Percentiles rank a stretch among this genome's conserved stretches.
Evolutionary conservation across 2,888 invertebrate species (phyloP).

Genomic region (Sturmia bella): DNA sequence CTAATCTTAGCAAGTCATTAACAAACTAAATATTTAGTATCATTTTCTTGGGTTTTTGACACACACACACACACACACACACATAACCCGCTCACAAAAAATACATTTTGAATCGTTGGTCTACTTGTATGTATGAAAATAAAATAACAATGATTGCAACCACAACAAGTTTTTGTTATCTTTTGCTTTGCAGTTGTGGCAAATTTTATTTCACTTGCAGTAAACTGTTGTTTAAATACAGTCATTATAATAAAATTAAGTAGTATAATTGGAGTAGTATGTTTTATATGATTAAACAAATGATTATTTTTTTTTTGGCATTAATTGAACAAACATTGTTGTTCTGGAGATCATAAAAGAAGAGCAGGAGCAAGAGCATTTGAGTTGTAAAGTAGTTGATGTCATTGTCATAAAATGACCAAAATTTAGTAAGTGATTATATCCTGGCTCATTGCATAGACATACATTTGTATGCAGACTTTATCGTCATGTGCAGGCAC

Average conservation of each 20-base stretch:
- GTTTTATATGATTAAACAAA: no score
- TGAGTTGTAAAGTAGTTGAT: conserved; percentile 1
- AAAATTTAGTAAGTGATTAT: neutral
- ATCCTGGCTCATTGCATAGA: neutral
- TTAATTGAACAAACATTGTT: conserved; percentile 22
- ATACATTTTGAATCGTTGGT: neutral
- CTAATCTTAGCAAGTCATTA: conserved; percentile 53
- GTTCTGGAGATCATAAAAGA: neutral
- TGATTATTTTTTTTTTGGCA: neutral
- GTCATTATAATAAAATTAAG: conserved; percentile 8
- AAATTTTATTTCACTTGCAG: neutral
- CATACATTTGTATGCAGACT: neutral
- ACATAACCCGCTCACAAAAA: no score
- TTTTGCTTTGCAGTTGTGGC: conserved; percentile 28
- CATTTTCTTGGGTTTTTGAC: neutral
- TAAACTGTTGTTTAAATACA: conserved; percentile 29
- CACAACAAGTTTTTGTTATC: conserved; percentile 46
- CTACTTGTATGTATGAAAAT: neutral
- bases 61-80: neutral
- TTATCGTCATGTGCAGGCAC: neutral
- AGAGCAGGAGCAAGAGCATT: neutral
- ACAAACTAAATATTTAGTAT: conserved; percentile 42
- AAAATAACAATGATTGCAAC: conserved; percentile 13
- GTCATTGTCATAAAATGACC: conserved; percentile 9
- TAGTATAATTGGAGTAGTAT: neutral